phyloP scores from a whole-genome alignment of 2,888 invertebrate genomes.

The Scaeva pyrastri region DNA sequence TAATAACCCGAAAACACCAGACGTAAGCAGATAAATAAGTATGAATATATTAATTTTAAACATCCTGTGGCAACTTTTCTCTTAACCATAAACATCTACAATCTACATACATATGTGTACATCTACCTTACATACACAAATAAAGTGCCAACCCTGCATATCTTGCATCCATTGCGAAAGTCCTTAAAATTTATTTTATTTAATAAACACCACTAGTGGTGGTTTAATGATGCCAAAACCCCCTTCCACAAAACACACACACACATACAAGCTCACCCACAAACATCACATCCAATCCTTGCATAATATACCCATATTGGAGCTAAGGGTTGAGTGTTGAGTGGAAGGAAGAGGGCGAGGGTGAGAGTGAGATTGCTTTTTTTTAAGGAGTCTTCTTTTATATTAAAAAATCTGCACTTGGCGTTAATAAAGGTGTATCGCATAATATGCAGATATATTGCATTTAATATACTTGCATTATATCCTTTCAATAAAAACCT shows the following conservation, averaged over 20 bases:
- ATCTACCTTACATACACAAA: too few species aligned
- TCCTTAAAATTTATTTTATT: conserved; percentile 61
- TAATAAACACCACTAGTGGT: conserved; percentile 28
- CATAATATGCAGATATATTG: background rate
- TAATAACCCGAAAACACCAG: conserved; percentile 49
- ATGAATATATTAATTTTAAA: background rate
- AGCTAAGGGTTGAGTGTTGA: background rate
- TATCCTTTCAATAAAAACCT: conserved; percentile 33
- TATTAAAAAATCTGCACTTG: conserved; percentile 29
- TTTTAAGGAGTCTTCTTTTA: conserved; percentile 37
- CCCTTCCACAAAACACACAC: too few species aligned
- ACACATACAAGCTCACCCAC: background rate
- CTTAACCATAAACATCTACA: background rate
- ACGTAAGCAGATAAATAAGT: conserved; percentile 31
- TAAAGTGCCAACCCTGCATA: background rate
- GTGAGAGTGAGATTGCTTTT: too few species aligned
- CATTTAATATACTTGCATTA: conserved; percentile 2
- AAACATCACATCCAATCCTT: background rate
- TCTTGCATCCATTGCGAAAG: conserved; percentile 12
- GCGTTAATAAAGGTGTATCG: conserved; percentile 15
- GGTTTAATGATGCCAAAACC: conserved; percentile 43
- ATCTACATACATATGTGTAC: background rate
- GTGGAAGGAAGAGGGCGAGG: too few species aligned
- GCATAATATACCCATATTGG: background rate
- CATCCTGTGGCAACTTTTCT: conserved; percentile 28